Percentiles rank a stretch among this genome's conserved stretches.
Conservation (phyloP, 2,113 vertebrate genomes). For the Bujurquina vittata region DNA sequence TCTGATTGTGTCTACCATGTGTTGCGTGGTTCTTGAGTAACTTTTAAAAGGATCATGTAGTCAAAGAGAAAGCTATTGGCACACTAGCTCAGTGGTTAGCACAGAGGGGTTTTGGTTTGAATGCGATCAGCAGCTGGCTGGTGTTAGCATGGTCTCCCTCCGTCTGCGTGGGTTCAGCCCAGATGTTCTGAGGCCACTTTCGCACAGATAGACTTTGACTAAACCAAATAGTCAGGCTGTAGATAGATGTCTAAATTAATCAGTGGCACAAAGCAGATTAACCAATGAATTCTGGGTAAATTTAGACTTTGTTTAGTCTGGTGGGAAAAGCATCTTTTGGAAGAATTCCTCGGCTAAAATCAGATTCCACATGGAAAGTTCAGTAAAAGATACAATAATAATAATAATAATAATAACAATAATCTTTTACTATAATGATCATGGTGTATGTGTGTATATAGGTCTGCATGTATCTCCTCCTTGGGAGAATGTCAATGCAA, state of each 20-base stretch:
- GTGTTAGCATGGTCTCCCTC: background rate
- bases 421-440: background rate
- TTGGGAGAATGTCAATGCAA: no score
- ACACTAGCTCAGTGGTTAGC: background rate
- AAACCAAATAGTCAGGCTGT: background rate
- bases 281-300: background rate
- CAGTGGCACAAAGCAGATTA: background rate
- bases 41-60: background rate
- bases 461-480: background rate
- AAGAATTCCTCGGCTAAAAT: background rate
- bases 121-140: constrained; percentile 24
- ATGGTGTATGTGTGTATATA: background rate
- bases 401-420: background rate
- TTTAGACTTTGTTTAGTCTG: background rate
- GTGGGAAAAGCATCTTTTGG: background rate
- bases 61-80: background rate
- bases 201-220: constrained; percentile 1
- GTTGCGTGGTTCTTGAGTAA: constrained; percentile 6
- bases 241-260: background rate
- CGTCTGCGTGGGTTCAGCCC: background rate
- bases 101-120: background rate
- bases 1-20: constrained; percentile 20
- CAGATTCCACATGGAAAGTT: background rate
- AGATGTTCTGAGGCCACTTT: background rate
- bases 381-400: background rate